These are phyloP conservation scores for Cyprinodon variegatus DNA, from an alignment of 2,113 vertebrate species.

Conservation along the genomic window DNA sequence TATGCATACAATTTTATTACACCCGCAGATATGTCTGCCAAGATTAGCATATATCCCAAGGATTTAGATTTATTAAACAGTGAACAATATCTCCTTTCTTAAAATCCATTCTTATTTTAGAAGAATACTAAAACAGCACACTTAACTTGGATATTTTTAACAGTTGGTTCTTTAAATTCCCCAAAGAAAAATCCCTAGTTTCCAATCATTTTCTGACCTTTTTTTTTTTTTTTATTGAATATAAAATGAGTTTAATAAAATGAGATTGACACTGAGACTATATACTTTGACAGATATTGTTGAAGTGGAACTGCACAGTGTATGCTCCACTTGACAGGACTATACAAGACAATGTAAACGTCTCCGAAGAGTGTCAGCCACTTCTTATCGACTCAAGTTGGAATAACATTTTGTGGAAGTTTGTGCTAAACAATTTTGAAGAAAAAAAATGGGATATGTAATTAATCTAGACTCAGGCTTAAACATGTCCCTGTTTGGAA, in stretches of 20 bases:
- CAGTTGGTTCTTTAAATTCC: not conserved
- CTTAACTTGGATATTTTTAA: not conserved
- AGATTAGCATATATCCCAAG: not conserved
- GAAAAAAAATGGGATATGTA: not conserved
- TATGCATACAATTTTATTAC: not conserved
- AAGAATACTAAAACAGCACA: not conserved
- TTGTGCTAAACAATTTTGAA: not conserved
- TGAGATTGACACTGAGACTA: not conserved
- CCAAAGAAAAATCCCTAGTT: not conserved
- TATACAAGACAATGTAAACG: not conserved
- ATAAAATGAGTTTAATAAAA: constrained; percentile 3
- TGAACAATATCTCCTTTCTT: not conserved
- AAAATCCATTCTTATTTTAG: not conserved
- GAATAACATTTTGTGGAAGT: not conserved
- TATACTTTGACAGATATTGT: not conserved
- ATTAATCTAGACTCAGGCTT: constrained; percentile 1
- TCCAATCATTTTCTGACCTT: not conserved
- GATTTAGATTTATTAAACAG: not conserved
- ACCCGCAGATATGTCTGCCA: not conserved
- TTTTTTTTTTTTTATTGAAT: not conserved
- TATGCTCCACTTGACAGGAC: not conserved
- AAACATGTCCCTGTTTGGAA: not conserved
- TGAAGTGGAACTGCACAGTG: not conserved
- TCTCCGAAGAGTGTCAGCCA: not conserved
- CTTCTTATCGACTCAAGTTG: not conserved